Evolutionary conservation across 2,888 invertebrate genomes (phyloP), one percentile per base, ranked within the genome.

Genomic region (Smittia sp.): DNA sequence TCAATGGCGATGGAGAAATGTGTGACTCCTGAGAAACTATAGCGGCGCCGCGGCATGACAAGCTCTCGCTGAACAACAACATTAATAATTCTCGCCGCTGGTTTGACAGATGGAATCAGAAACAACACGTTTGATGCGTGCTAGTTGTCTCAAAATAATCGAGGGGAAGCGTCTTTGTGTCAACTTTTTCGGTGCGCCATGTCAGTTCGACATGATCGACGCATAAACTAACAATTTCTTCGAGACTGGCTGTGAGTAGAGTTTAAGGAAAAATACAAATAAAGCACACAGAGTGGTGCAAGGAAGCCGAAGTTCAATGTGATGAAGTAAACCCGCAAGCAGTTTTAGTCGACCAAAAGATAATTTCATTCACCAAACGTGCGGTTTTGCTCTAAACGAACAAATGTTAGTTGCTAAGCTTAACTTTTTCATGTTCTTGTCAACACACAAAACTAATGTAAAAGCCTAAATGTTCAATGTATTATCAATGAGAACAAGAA

Each of bases 191-290:
- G 46, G 4, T 13, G 15, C 46, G 2, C 4, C 15, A 15, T 11
- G 7, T 39, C 39, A 13, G 13, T n/a, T 52, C 15, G 15, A 52
- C 4, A 52, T 52, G 15, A 52, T 4, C 15, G 52, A 52, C 15
- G 52, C 13, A 13, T 9, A 52, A 52, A 52, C 4, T 9, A 58
- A 58, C 7, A 58, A 2, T 18, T 20, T 22, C 22, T 58, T 58
- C 72, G 52, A 72, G 39, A 18, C 41, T 38, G 72, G 72, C 72
- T 72, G 72, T 72, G 72, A 72, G 27, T 72, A 62, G 62, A 22
- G 6, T 18, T 72, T 72, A 72, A 72, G 41, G n/a, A n/a, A 66
- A 62, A 13, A 62, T 62, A 65, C 6, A 15, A 65, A 1, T 7
- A 65, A 65, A 65, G 20, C 24, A 24, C n/a, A 22, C 3, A 24